Evolutionary conservation across 2,113 vertebrate genomes (phyloP), one percentile per base, ranked within the genome.

Genomic region (Silurus glanis): DNA sequence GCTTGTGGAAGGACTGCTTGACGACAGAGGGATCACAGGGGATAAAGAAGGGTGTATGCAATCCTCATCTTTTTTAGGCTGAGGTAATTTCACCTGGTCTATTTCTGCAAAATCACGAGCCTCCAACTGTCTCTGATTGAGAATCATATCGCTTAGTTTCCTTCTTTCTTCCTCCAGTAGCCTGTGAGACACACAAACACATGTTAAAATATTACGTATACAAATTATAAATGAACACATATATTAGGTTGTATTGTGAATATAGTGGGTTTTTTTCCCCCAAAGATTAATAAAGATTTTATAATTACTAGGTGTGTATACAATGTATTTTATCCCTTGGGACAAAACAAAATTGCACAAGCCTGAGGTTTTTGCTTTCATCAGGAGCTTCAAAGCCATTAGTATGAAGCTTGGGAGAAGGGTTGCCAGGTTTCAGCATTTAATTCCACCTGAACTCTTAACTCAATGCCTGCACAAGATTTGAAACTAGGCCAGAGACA

Each of bases 111-210:
- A 23, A 76, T 16, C 53, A 67, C 13, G 17, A 49, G 53, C 61
- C 49, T 86, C 64, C 55, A 84, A 14, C 19, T 59, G 80, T 21
- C 37, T 74, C 19, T 86, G 89, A 49, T 37, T 69, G 10, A 84
- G 61, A 19, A 86, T 51, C 71, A 87, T 72, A 3, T 86, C 88
- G n/a, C 13, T 51, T 19, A 86, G 19, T 55, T 89, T 90, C 21
- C 19, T 69, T 23, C 85, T 84, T 55, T 90, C 84, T 79, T 89
- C 88, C 6, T 87, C 86, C 47, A 90, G 71, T 51, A 86, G 87
- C 49, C 89, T 90, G 84, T 12, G n/a, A 75, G 12, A 67, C 66
- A 61, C 17, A 49, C 23, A 80, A 67, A 75, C 16, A 64, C 14
- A 53, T 17, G 9, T 62, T 51, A 19, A 84, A 19, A 56, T 51